A percentile compares a stretch with the other conserved stretches of the same genome.
Conservation (phyloP, 2,888 invertebrate species). For the Sacculina carcini region DNA sequence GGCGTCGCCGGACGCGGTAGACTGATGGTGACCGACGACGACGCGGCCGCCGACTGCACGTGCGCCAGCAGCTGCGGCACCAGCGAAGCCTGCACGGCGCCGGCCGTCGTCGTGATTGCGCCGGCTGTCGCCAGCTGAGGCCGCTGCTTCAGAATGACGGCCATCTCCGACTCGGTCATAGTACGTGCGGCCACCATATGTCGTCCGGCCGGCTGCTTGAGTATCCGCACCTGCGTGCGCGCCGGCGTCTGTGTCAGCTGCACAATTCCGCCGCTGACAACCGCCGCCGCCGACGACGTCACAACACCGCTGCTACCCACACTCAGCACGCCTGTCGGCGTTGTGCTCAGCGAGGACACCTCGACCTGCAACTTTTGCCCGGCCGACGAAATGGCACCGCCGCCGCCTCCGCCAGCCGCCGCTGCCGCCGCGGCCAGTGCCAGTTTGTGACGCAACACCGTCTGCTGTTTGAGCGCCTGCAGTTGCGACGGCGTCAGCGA, state of each 20-base stretch:
- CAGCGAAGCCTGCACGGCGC: constrained; percentile 20
- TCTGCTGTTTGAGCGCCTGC: constrained; percentile 17
- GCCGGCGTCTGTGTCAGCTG: constrained; percentile 10
- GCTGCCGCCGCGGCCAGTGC: constrained; percentile 18
- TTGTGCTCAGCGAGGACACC: constrained; percentile 16
- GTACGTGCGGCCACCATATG: constrained; percentile 17
- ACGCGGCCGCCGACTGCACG: constrained; percentile 25
- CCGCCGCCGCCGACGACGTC: constrained; percentile 3
- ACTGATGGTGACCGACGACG: constrained; percentile 25
- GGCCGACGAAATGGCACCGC: constrained; percentile 10
- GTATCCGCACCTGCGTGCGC: constrained; percentile 11
- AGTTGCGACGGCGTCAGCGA: constrained; percentile 6
- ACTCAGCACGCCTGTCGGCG: constrained; percentile 15
- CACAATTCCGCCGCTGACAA: neutral
- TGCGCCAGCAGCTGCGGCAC: constrained; percentile 31
- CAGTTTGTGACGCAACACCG: constrained; percentile 18
- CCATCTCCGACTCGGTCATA: constrained; percentile 30
- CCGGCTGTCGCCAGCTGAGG: constrained; percentile 13
- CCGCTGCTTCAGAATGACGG: constrained; percentile 25
- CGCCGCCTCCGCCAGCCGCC: neutral
- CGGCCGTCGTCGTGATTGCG: too few relatives aligned
- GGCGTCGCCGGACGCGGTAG: constrained; percentile 14
- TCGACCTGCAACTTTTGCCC: constrained; percentile 21
- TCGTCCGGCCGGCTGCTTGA: constrained; percentile 11
- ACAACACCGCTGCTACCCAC: constrained; percentile 2